A percentile compares a stretch with the other conserved stretches of the same genome.
These are phyloP conservation scores for Gymnopithys bicolor DNA, from an alignment of 2,797 vertebrate species.

Conservation along the genomic window DNA sequence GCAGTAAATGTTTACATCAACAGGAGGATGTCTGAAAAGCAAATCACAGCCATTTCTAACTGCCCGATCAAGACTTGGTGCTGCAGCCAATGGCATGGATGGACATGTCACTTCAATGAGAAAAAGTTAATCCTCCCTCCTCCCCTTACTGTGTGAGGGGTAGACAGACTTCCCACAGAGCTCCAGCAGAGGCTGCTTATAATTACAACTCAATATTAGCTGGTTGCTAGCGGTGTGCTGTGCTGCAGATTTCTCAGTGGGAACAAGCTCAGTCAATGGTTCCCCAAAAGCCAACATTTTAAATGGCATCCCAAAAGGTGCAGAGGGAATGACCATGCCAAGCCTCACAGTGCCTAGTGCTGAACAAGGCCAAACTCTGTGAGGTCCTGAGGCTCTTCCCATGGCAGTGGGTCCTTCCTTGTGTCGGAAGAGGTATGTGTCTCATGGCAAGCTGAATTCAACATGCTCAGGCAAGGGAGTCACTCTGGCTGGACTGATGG, in stretches of 20 bases:
- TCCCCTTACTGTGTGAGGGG: accelerated
- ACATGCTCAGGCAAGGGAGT: accelerated
- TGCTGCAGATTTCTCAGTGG: background rate
- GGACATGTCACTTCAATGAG: background rate
- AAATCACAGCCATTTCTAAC: background rate
- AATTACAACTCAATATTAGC: background rate
- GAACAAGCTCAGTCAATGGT: background rate
- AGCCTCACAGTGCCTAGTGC: accelerated
- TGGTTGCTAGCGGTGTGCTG: background rate
- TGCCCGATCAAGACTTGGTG: background rate
- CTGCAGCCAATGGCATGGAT: background rate
- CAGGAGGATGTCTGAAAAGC: background rate
- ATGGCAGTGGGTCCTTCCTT: background rate
- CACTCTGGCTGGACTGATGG: background rate
- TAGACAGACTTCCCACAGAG: background rate
- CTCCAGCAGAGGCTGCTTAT: background rate
- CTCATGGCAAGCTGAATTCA: accelerated
- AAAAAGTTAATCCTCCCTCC: background rate
- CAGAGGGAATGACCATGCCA: background rate
- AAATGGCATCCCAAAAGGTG: background rate
- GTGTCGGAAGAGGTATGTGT: accelerated
- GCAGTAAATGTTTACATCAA: background rate
- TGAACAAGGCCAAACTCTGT: background rate
- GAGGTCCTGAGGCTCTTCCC: too few species aligned
- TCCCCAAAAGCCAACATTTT: background rate